Percentiles rank a stretch among this genome's conserved stretches.
phyloP scores from a whole-genome alignment of 2,797 vertebrate species.

The Lithobates pipiens region DNA sequence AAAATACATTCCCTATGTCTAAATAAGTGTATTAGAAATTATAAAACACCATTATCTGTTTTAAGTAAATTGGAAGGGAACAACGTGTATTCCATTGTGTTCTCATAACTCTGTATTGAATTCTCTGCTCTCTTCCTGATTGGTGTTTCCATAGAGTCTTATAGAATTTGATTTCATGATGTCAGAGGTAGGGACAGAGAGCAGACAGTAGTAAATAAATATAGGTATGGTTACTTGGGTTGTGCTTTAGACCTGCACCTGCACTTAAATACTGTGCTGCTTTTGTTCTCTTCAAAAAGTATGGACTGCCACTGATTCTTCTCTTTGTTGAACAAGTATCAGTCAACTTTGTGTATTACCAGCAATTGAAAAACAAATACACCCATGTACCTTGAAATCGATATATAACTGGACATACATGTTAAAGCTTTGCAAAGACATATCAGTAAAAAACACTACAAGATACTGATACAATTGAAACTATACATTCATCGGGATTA shows the following conservation, averaged over 20 bases:
- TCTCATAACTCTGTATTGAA: neutral
- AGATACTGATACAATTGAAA: neutral
- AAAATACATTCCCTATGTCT: too few species aligned
- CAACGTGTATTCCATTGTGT: neutral
- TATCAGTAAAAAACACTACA: neutral
- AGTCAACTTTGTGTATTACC: neutral
- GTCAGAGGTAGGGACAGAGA: neutral
- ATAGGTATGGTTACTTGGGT: neutral
- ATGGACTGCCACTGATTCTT: neutral
- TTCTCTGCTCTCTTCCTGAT: neutral
- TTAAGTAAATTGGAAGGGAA: neutral
- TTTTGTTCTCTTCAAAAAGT: neutral
- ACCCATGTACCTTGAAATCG: too few species aligned
- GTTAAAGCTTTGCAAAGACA: neutral
- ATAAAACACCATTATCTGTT: too few species aligned
- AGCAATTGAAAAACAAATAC: neutral
- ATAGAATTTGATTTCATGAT: neutral
- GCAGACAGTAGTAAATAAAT: neutral
- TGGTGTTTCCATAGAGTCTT: constrained; percentile 30
- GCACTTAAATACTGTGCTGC: neutral
- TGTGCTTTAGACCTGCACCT: neutral
- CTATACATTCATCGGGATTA: neutral
- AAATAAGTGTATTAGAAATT: too few species aligned
- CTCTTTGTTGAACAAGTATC: neutral
- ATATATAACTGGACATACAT: neutral